phyloP scores from a whole-genome alignment of 2,888 invertebrate species.

The Drosophila lutescens region DNA sequence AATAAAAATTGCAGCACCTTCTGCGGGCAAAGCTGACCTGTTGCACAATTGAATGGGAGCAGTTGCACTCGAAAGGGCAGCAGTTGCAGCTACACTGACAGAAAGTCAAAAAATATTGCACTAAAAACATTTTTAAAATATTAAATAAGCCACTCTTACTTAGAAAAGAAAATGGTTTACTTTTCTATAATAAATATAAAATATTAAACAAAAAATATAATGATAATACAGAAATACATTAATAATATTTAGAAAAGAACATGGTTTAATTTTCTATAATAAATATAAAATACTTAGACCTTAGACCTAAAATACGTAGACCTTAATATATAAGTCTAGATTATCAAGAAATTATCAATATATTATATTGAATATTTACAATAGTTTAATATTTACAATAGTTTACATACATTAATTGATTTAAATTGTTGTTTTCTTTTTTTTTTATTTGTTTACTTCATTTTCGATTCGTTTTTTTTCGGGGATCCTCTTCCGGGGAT shows the following conservation, averaged over 20 bases:
- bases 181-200: too few species aligned
- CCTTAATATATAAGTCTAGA: too few species aligned
- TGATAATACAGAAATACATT: too few species aligned
- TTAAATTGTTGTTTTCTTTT: neutral
- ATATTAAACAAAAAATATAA: too few species aligned
- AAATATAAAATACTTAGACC: too few species aligned
- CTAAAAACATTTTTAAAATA: neutral
- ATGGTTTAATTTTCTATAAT: too few species aligned
- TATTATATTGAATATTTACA: neutral
- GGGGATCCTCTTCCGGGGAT: neutral
- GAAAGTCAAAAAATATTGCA: neutral
- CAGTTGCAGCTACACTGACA: constrained; percentile 4
- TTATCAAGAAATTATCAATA: too few species aligned
- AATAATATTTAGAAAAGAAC: too few species aligned
- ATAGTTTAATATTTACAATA: neutral
- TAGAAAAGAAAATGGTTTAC: too few species aligned
- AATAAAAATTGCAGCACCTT: constrained; percentile 80
- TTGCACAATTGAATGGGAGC: constrained; percentile 73
- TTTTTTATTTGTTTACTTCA: neutral
- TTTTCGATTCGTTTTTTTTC: neutral
- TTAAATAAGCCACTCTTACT: too few species aligned
- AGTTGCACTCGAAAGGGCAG: constrained; percentile 15
- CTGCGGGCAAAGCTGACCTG: constrained; percentile 58
- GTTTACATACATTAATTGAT: too few species aligned
- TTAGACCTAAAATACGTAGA: too few species aligned